Evolutionary conservation across 2,888 invertebrate genomes (phyloP).

Genomic region (Ctena decussata): DNA sequence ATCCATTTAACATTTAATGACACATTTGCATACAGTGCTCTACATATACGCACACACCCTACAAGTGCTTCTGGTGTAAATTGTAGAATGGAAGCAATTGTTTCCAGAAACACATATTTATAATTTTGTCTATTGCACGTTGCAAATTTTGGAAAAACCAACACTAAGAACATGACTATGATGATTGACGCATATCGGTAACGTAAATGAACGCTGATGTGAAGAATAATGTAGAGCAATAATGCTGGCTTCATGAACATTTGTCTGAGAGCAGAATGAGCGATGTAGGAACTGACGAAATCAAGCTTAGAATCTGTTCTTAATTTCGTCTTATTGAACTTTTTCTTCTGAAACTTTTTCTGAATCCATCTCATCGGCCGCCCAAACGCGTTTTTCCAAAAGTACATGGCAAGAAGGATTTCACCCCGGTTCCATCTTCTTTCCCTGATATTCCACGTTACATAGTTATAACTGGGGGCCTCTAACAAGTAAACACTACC

Average conservation of each 20-base stretch:
- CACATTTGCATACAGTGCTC: conserved; percentile 78
- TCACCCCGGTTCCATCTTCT: conserved; percentile 82
- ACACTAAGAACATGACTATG: conserved; percentile 79
- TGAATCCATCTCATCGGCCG: conserved; percentile 77
- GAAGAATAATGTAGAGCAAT: conserved; percentile 76
- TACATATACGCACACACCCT: conserved; percentile 78
- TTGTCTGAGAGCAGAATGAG: conserved; percentile 80
- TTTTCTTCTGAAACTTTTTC: conserved; percentile 73
- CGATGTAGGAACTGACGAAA: conserved; percentile 80
- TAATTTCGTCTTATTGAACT: conserved; percentile 78
- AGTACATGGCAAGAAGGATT: conserved; percentile 79
- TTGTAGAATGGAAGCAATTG: conserved; percentile 79
- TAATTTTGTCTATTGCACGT: conserved; percentile 76
- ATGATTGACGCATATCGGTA: conserved; percentile 78
- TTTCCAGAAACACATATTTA: conserved; percentile 79
- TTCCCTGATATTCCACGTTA: conserved; percentile 82
- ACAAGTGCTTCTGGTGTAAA: conserved; percentile 83
- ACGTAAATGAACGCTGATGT: conserved; percentile 73
- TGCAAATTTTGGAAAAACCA: conserved; percentile 82
- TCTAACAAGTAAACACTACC: conserved; percentile 76
- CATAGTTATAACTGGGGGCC: conserved; percentile 80
- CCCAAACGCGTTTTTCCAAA: conserved; percentile 79
- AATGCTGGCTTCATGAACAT: conserved; percentile 83
- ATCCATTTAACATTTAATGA: conserved; percentile 79
- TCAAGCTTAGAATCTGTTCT: conserved; percentile 78